Percentiles rank a stretch among this genome's conserved stretches.
These are phyloP conservation scores for Morone chrysops DNA, from an alignment of 2,113 vertebrate genomes.

Conservation along the genomic window DNA sequence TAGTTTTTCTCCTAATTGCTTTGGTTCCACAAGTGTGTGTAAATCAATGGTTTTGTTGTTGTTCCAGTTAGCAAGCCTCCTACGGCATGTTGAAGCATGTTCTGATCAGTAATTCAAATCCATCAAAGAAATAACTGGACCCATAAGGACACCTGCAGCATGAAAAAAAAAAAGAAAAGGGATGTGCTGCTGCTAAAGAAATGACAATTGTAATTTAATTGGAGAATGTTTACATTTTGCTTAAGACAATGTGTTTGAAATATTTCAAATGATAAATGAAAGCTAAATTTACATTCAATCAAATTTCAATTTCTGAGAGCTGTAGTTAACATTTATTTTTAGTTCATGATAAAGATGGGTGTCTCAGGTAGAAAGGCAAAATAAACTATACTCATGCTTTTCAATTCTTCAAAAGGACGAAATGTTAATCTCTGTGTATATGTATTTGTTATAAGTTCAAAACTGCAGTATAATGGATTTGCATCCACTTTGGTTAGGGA, in stretches of 20 bases:
- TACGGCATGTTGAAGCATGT: not conserved
- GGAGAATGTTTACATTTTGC: too few relatives aligned
- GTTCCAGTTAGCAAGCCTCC: not conserved
- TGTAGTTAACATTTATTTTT: not conserved
- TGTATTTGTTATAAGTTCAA: not conserved
- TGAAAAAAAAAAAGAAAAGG: not conserved
- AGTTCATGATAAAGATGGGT: not conserved
- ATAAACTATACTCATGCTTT: not conserved
- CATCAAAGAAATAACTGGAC: not conserved
- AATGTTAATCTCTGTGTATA: not conserved
- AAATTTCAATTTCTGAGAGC: not conserved
- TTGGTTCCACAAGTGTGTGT: not conserved
- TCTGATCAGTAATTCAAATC: constrained; percentile 22
- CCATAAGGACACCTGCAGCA: not conserved
- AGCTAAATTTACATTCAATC: not conserved
- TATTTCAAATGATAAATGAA: not conserved
- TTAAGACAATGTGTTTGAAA: not conserved
- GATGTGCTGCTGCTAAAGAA: not conserved
- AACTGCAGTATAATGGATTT: not conserved
- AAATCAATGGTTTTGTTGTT: constrained; percentile 20
- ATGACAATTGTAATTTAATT: not conserved
- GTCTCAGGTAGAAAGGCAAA: not conserved
- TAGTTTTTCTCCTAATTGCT: constrained; percentile 12
- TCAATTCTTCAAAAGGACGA: not conserved
- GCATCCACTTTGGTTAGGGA: not conserved